Conservation (phyloP, 2,113 vertebrate genomes). For the Chionodraco myersi region DNA sequence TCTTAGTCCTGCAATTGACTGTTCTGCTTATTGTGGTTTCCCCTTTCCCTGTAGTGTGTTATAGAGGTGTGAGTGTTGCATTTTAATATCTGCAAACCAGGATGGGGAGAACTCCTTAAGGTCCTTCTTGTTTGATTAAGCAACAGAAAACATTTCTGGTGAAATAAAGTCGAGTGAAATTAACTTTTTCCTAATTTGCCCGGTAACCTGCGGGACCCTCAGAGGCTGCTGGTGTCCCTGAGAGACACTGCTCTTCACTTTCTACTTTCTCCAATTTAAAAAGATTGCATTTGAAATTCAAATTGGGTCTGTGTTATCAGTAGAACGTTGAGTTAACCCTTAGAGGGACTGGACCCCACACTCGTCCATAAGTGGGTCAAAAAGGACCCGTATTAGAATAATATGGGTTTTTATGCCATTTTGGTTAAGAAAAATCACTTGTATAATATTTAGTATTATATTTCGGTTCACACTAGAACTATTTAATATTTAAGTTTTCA, state of each 20-base stretch:
- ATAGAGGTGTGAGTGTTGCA: background rate
- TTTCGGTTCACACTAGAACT: no score
- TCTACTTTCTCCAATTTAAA: background rate
- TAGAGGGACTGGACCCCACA: no score
- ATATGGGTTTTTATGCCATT: no score
- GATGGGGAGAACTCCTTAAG: background rate
- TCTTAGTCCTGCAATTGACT: no score
- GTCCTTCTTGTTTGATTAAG: background rate
- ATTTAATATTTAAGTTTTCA: no score
- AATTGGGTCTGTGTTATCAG: background rate
- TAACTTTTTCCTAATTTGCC: constrained; percentile 7
- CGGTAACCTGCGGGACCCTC: constrained; percentile 4
- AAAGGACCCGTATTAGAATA: no score
- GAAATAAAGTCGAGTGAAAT: background rate
- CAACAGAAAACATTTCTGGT: background rate
- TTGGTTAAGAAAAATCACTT: no score
- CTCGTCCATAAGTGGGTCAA: no score
- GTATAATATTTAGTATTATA: no score
- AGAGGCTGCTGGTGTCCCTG: background rate
- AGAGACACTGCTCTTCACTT: background rate
- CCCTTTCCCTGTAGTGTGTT: no score
- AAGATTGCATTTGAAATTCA: background rate
- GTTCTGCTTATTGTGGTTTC: no score
- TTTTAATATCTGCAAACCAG: background rate
- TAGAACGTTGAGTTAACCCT: background rate